Conservation (phyloP, 2,113 vertebrate genomes). For the Rhea americana region DNA sequence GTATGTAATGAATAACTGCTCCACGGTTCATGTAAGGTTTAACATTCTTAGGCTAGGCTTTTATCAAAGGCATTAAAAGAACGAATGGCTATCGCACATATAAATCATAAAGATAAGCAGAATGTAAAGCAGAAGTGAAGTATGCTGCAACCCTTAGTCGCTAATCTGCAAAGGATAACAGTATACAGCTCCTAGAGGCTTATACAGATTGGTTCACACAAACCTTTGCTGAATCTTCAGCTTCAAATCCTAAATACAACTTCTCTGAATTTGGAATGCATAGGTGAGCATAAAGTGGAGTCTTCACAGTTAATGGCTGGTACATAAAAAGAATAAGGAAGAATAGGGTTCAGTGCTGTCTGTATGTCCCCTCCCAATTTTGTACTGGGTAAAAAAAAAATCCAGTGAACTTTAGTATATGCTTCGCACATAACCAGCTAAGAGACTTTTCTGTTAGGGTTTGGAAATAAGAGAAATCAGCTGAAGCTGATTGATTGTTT, state of each 20-base stretch:
- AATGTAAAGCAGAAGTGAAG: not conserved
- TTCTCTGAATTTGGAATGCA: not conserved
- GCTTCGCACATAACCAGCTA: not conserved
- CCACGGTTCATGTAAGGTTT: slow-evolving; percentile 63
- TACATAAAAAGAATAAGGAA: not conserved
- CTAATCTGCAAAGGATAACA: not conserved
- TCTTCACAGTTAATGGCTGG: not conserved
- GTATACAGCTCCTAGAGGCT: not conserved
- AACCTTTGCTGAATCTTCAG: not conserved
- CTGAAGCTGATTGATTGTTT: not conserved
- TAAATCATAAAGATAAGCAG: slow-evolving; percentile 55
- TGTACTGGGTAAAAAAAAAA: not conserved
- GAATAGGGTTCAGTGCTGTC: not conserved
- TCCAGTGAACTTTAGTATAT: not conserved
- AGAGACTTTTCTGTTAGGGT: not conserved
- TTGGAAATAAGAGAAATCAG: not conserved
- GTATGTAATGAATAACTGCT: slow-evolving; percentile 42
- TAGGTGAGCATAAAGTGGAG: not conserved
- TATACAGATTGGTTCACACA: not conserved
- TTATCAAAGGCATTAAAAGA: slow-evolving; percentile 59
- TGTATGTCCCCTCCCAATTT: not conserved
- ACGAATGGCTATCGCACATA: not conserved
- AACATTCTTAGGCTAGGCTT: slow-evolving; percentile 58
- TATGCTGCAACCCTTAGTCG: not conserved
- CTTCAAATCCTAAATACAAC: not conserved